Evolutionary conservation across 1,140 invertebrate genomes (phyloP).

Genomic region (Ericerus pela): DNA sequence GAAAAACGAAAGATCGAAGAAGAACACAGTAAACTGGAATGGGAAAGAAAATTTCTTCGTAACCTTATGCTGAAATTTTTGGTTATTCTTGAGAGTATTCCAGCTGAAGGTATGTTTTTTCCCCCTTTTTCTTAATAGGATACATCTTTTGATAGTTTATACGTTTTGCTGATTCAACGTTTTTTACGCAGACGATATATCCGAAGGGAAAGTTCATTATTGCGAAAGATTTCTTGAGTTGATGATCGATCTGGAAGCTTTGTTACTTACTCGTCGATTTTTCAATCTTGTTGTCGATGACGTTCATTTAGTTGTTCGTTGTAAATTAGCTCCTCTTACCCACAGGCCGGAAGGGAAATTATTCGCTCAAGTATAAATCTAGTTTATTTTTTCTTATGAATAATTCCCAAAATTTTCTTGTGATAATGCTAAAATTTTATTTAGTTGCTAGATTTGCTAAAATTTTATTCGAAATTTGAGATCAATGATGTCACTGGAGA

Average conservation of each 20-base stretch:
- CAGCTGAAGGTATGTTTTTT: slow-evolving; percentile 39
- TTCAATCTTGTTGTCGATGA: slow-evolving; percentile 94
- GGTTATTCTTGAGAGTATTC: slow-evolving; percentile 58
- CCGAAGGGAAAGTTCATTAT: slow-evolving; percentile 52
- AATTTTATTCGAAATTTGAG: slow-evolving; percentile 94
- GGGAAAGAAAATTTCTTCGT: slow-evolving; percentile 78
- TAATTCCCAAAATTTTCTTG: neutral
- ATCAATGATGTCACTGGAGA: slow-evolving; percentile 94
- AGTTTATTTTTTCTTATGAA: neutral
- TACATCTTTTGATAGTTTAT: neutral
- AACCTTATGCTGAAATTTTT: slow-evolving; percentile 85
- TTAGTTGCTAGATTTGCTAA: slow-evolving; percentile 85
- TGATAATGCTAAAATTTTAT: slow-evolving; percentile 19
- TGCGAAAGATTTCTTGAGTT: slow-evolving; percentile 93
- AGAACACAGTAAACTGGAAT: slow-evolving; percentile 52
- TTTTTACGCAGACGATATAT: slow-evolving; percentile 34
- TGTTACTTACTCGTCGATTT: slow-evolving; percentile 87
- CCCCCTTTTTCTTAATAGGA: neutral
- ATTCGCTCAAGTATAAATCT: slow-evolving; percentile 59
- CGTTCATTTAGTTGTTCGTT: slow-evolving; percentile 81
- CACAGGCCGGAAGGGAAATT: slow-evolving; percentile 72
- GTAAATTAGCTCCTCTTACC: slow-evolving; percentile 61
- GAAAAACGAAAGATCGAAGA: slow-evolving; percentile 44
- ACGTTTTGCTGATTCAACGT: slow-evolving; percentile 9
- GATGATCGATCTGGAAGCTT: slow-evolving; percentile 88